Percentiles rank a stretch among this genome's conserved stretches.
These are phyloP conservation scores for Xyliphius kryptos DNA, from an alignment of 2,113 vertebrate genomes.

Conservation along the genomic window DNA sequence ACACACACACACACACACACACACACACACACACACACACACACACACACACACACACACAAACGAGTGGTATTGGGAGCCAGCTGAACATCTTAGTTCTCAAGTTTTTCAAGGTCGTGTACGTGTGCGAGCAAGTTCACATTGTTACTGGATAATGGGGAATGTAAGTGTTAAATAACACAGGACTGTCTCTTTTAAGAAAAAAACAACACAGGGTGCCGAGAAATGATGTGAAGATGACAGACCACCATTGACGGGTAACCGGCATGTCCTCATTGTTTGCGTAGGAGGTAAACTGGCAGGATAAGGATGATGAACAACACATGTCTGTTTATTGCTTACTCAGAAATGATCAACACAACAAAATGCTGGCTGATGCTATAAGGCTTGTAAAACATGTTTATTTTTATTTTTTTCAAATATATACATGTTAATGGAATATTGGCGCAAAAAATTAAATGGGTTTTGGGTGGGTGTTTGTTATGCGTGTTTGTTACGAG, in stretches of 20 bases:
- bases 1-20: constrained; percentile 34
- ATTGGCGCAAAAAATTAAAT: too few species aligned
- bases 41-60: constrained; percentile 12
- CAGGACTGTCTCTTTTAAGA: constrained; percentile 19
- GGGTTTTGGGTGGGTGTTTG: too few species aligned
- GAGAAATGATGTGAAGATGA: constrained; percentile 14
- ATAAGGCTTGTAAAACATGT: too few species aligned
- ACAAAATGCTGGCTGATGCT: constrained; percentile 12
- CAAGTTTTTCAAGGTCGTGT: constrained; percentile 36
- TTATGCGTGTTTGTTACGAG: too few species aligned
- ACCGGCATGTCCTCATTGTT: constrained; percentile 24
- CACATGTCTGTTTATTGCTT: constrained; percentile 23
- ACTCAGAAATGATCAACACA: constrained; percentile 6
- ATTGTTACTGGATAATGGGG: constrained; percentile 13
- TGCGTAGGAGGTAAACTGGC: constrained; percentile 12
- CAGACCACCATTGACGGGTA: constrained; percentile 17
- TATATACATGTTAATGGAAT: too few species aligned
- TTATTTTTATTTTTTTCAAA: too few species aligned
- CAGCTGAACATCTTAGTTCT: constrained; percentile 27
- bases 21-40: constrained; percentile 43
- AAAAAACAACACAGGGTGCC: constrained; percentile 19
- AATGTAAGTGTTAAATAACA: constrained; percentile 19
- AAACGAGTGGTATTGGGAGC: constrained; percentile 13
- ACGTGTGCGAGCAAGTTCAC: not conserved
- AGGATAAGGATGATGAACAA: constrained; percentile 22